Percentiles rank a stretch among this genome's conserved stretches.
Evolutionary conservation across 2,797 vertebrate genomes (phyloP).

Genomic region (Hoplostethus mediterraneus): DNA sequence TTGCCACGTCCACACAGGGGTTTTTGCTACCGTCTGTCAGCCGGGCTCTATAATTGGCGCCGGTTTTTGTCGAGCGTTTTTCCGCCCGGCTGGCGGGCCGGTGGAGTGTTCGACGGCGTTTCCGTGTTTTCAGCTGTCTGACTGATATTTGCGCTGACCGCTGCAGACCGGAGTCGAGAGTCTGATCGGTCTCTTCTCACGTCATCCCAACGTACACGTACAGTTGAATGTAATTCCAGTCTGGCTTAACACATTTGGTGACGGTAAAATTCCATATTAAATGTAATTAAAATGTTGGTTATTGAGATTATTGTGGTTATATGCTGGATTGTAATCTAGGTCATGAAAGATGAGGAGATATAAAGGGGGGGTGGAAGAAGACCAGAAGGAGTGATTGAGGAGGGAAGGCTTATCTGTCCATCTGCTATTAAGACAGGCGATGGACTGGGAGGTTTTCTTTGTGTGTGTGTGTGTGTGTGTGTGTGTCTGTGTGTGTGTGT

Average conservation of each 20-base stretch:
- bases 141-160: background rate
- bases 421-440: conserved; percentile 39
- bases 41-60: background rate
- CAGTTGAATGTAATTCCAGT: no score
- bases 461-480: background rate
- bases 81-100: background rate
- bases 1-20: no score
- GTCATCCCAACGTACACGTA: no score
- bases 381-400: conserved; percentile 18
- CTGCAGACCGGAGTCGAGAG: background rate
- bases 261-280: no score
- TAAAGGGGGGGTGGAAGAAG: background rate
- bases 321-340: background rate
- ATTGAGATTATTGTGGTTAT: no score
- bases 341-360: conserved; percentile 5
- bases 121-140: no score
- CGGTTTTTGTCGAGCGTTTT: background rate
- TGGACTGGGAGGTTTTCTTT: background rate
- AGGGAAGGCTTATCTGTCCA: conserved; percentile 57
- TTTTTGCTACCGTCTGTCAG: no score
- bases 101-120: background rate
- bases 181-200: no score
- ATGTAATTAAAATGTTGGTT: no score
- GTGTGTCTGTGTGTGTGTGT: background rate
- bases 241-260: no score